A percentile compares a stretch with the other conserved stretches of the same genome.
phyloP scores from a whole-genome alignment of 2,888 invertebrate genomes.

The Drosophila leonis region DNA sequence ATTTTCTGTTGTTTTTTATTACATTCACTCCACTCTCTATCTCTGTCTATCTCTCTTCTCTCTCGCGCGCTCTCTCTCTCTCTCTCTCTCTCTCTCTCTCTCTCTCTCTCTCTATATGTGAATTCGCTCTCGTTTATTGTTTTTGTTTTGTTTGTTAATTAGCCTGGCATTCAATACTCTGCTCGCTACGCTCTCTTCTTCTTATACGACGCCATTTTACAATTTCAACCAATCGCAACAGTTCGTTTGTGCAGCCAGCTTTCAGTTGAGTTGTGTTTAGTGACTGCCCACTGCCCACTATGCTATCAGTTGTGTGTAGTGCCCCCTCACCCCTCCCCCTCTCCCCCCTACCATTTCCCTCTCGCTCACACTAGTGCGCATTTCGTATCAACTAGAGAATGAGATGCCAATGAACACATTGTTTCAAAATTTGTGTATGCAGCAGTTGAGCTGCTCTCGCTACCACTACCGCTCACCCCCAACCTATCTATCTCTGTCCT shows the following conservation, averaged over 20 bases:
- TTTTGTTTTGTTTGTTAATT: not conserved
- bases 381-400: constrained; percentile 48
- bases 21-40: constrained; percentile 5
- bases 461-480: not conserved
- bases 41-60: constrained; percentile 3
- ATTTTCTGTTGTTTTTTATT: constrained; percentile 4
- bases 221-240: constrained; percentile 34
- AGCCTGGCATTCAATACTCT: constrained; percentile 10
- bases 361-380: constrained; percentile 68
- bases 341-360: no score
- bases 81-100: not conserved
- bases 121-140: constrained; percentile 2
- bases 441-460: constrained; percentile 7
- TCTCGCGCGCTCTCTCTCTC: constrained; percentile 2
- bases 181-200: constrained; percentile 25
- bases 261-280: constrained; percentile 5
- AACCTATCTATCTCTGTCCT: not conserved
- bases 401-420: constrained; percentile 73
- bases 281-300: not conserved
- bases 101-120: no score
- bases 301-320: constrained; percentile 19
- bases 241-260: constrained; percentile 64
- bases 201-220: constrained; percentile 14
- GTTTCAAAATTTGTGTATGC: constrained; percentile 39
- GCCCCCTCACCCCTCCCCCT: no score